A percentile compares a stretch with the other conserved stretches of the same genome.
Conservation (phyloP, 2,797 vertebrate genomes). For the Sparus aurata region DNA sequence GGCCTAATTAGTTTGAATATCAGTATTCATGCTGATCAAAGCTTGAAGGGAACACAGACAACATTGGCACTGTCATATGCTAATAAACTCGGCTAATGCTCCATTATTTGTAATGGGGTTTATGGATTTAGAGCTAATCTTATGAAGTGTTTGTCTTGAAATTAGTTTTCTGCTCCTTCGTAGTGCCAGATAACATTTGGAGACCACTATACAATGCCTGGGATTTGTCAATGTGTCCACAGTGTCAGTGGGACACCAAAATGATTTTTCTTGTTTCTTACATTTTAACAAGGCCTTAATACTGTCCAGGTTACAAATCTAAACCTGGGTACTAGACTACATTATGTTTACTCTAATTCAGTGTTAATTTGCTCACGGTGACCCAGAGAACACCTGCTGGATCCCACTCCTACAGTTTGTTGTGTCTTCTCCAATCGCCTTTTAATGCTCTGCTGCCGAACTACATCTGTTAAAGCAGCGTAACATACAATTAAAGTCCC, state of each 20-base stretch:
- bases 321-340: background rate
- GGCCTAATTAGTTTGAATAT: slow-evolving; percentile 10
- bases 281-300: slow-evolving; percentile 1
- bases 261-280: slow-evolving; percentile 38
- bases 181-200: slow-evolving; percentile 2
- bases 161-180: slow-evolving; percentile 4
- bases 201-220: background rate
- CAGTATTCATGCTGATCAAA: background rate
- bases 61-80: background rate
- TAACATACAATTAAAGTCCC: slow-evolving; percentile 71
- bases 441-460: slow-evolving; percentile 25
- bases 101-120: slow-evolving; percentile 3
- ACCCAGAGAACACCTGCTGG: slow-evolving; percentile 36
- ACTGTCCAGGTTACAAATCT: background rate
- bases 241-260: slow-evolving; percentile 9
- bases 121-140: slow-evolving; percentile 13
- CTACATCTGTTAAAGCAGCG: slow-evolving; percentile 61
- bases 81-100: slow-evolving; percentile 15
- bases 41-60: background rate
- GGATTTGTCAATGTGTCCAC: slow-evolving; percentile 22
- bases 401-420: slow-evolving; percentile 31
- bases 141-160: slow-evolving; percentile 16
- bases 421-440: slow-evolving; percentile 7
- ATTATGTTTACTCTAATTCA: slow-evolving; percentile 26
- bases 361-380: slow-evolving; percentile 23